Conservation (phyloP, 2,113 vertebrate genomes). For the Calypte anna region DNA sequence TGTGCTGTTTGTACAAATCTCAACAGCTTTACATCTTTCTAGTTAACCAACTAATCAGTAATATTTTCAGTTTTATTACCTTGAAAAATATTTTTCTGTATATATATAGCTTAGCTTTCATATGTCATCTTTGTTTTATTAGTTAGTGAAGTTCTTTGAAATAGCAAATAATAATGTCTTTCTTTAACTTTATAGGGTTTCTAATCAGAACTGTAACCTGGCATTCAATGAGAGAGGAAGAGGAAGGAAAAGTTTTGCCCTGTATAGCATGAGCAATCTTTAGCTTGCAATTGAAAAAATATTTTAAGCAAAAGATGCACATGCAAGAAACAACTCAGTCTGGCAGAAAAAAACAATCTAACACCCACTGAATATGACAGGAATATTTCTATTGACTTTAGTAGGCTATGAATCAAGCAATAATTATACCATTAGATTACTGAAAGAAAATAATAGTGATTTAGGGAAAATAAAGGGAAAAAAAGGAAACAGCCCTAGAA, state of each 20-base stretch:
- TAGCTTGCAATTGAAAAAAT: not conserved
- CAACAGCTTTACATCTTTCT: not conserved
- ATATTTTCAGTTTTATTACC: not conserved
- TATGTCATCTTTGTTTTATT: not conserved
- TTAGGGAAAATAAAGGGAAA: not conserved
- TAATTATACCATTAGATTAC: conserved; percentile 28
- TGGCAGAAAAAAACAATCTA: not conserved
- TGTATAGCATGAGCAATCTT: not conserved
- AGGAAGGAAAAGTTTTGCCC: not conserved
- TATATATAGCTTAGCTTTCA: not conserved
- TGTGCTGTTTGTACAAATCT: not conserved
- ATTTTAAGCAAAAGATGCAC: not conserved
- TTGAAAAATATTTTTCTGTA: not conserved
- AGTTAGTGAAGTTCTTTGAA: not conserved
- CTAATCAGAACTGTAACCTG: not conserved
- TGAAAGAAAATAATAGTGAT: conserved; percentile 48
- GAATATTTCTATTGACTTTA: conserved; percentile 8
- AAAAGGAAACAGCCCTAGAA: not conserved
- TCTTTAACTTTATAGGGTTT: not conserved
- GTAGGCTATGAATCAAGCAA: not conserved
- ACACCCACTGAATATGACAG: not conserved
- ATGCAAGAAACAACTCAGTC: not conserved
- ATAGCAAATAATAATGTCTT: not conserved
- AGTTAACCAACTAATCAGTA: not conserved
- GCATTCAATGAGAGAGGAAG: not conserved